phyloP scores from a whole-genome alignment of 2,113 vertebrate genomes.

The Silurus glanis region DNA sequence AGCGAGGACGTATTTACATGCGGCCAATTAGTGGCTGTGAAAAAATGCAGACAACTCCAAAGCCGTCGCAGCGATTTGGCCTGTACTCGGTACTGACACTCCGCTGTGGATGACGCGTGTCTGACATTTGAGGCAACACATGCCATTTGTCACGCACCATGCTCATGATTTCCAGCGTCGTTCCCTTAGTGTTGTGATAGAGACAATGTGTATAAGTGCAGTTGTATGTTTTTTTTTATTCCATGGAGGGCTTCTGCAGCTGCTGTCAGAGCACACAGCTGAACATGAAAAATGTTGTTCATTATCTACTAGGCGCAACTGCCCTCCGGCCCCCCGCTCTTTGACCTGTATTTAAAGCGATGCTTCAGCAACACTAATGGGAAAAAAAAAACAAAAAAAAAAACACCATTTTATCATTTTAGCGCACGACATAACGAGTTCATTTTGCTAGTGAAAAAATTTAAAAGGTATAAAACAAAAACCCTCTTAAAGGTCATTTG shows the following conservation, averaged over 20 bases:
- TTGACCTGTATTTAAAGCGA: slow-evolving; percentile 32
- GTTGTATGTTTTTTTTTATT: neutral
- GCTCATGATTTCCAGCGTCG: slow-evolving; percentile 38
- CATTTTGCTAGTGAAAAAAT: neutral
- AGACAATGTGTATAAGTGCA: slow-evolving; percentile 41
- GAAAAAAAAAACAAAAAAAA: neutral
- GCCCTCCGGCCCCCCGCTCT: slow-evolving; percentile 30
- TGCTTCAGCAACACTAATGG: neutral
- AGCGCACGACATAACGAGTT: neutral
- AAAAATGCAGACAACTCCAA: slow-evolving; percentile 35
- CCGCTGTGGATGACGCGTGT: slow-evolving; percentile 36
- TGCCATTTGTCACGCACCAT: slow-evolving; percentile 33
- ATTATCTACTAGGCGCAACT: slow-evolving; percentile 29
- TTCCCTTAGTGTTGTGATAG: slow-evolving; percentile 23
- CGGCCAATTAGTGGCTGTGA: slow-evolving; percentile 31
- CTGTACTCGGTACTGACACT: neutral
- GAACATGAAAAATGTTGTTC: slow-evolving; percentile 47
- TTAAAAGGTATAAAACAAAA: neutral
- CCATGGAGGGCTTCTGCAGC: neutral
- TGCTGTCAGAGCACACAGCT: slow-evolving; percentile 36
- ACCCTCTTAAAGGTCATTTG: neutral
- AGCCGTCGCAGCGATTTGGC: slow-evolving; percentile 29
- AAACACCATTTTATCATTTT: neutral
- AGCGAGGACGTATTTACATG: slow-evolving; percentile 5
- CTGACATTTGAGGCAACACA: slow-evolving; percentile 23